Conservation (phyloP, 2,888 invertebrate genomes). For the Thalpophila matura region DNA sequence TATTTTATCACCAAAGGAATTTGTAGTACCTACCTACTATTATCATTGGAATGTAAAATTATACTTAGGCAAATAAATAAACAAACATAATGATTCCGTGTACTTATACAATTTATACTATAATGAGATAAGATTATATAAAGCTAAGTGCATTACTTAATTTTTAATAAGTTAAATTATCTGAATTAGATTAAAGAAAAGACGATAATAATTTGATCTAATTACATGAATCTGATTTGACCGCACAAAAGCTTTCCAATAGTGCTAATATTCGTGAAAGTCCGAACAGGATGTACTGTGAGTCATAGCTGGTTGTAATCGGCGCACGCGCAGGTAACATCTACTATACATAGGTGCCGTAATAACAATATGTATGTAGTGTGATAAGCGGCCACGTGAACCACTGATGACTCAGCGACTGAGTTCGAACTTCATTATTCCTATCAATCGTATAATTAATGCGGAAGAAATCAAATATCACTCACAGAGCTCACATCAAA, state of each 20-base stretch:
- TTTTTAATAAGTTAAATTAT: conserved; percentile 39
- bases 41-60: conserved; percentile 69
- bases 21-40: no score
- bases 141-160: conserved; percentile 54
- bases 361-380: conserved; percentile 73
- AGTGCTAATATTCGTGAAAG: conserved; percentile 81
- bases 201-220: conserved; percentile 14
- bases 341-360: conserved; percentile 75
- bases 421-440: conserved; percentile 57
- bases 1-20: conserved; percentile 73
- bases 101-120: conserved; percentile 50
- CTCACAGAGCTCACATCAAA: background rate
- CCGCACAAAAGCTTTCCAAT: conserved; percentile 67
- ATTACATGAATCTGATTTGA: conserved; percentile 15
- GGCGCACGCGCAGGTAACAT: conserved; percentile 86
- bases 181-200: conserved; percentile 24
- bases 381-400: conserved; percentile 87
- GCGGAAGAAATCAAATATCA: conserved; percentile 41
- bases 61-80: conserved; percentile 62
- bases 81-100: conserved; percentile 60
- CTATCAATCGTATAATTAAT: conserved; percentile 51
- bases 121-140: conserved; percentile 67
- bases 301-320: conserved; percentile 80
- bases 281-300: conserved; percentile 86
- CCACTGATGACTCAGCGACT: conserved; percentile 79